Conservation (phyloP, 2,797 vertebrate species). For the Furcifer pardalis region DNA sequence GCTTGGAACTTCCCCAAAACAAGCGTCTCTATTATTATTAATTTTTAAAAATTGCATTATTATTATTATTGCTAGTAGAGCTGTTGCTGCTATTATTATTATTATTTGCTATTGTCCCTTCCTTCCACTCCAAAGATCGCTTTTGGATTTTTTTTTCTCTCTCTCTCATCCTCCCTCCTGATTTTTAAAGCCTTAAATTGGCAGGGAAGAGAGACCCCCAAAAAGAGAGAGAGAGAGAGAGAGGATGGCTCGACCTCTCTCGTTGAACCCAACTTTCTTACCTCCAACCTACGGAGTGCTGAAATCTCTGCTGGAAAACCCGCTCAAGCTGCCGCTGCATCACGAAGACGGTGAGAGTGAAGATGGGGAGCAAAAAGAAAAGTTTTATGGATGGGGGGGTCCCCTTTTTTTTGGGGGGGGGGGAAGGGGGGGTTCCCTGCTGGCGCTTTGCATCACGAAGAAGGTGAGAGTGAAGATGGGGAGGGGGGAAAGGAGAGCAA, state of each 20-base stretch:
- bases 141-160: background rate
- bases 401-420: too few species aligned
- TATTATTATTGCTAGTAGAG: background rate
- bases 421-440: too few species aligned
- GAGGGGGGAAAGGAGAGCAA: too few species aligned
- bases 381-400: background rate
- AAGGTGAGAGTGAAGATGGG: too few species aligned
- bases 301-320: slow-evolving; percentile 96
- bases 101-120: background rate
- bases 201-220: background rate
- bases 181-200: background rate
- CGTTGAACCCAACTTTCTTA: slow-evolving; percentile 88
- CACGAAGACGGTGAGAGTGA: slow-evolving; percentile 89
- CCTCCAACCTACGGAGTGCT: slow-evolving; percentile 95
- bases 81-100: background rate
- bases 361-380: background rate
- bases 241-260: slow-evolving; percentile 91
- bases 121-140: background rate
- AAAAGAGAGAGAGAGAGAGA: background rate
- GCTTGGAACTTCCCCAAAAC: background rate
- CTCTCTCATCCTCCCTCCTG: background rate
- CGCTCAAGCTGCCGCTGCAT: slow-evolving; percentile 92
- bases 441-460: too few species aligned
- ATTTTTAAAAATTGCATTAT: background rate
- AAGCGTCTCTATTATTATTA: background rate